Evolutionary conservation across 2,888 invertebrate genomes (phyloP).

Genomic region (Ernsta delagoae): DNA sequence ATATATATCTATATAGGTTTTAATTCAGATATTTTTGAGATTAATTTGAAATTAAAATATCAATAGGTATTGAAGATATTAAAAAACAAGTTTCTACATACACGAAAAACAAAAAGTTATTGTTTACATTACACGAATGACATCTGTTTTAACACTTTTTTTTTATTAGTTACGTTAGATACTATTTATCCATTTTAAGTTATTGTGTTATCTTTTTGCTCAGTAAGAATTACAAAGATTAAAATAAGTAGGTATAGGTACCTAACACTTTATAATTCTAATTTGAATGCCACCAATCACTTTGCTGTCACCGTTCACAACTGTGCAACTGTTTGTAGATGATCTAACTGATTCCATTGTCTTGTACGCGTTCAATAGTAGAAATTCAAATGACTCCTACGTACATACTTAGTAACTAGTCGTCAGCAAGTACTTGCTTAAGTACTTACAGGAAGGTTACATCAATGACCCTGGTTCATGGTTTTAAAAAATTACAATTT

Average conservation of each 20-base stretch:
- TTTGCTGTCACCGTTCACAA: conserved; percentile 50
- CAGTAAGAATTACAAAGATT: no score
- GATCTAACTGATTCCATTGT: conserved; percentile 57
- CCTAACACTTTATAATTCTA: conserved; percentile 39
- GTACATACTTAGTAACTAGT: conserved; percentile 42
- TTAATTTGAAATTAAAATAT: no score
- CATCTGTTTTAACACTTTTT: no score
- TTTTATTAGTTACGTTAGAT: no score
- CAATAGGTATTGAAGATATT: no score
- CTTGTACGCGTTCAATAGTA: conserved; percentile 53
- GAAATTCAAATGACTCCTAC: conserved; percentile 56
- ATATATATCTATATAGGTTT: no score
- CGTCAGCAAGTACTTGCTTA: conserved; percentile 45
- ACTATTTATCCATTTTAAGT: no score
- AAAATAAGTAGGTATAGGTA: neutral
- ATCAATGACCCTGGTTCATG: conserved; percentile 48
- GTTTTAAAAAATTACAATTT: conserved; percentile 42
- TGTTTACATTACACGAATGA: no score
- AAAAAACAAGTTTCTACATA: no score
- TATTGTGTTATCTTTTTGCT: no score
- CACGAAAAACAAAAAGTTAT: no score
- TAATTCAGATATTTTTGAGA: no score
- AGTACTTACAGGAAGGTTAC: conserved; percentile 1
- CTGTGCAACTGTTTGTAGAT: conserved; percentile 51
- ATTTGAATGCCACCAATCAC: conserved; percentile 52